Evolutionary conservation across 2,797 vertebrate genomes (phyloP).

Genomic region (Prionace glauca): DNA sequence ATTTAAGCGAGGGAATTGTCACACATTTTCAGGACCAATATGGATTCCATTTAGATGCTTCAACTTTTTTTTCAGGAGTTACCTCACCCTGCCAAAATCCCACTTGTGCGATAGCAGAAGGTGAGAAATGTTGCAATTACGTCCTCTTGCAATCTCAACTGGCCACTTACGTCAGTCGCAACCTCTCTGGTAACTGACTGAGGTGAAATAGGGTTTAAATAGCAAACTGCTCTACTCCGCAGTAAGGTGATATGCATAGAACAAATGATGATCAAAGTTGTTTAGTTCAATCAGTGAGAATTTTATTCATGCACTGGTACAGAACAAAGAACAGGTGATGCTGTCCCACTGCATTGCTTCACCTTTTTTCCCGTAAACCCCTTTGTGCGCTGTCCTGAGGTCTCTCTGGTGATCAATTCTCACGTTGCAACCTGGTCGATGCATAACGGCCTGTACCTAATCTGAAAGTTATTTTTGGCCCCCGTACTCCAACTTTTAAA

Average conservation of each 20-base stretch:
- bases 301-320: not conserved
- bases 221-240: not conserved
- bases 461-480: not conserved
- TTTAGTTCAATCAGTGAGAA: not conserved
- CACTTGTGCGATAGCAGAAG: not conserved
- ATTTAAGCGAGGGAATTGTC: not conserved
- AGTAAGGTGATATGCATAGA: not conserved
- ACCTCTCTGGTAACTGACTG: not conserved
- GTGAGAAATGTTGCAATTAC: not conserved
- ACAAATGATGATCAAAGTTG: not conserved
- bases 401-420: not conserved
- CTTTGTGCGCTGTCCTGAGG: not conserved
- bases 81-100: not conserved
- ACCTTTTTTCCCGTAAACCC: not conserved
- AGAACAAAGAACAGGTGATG: not conserved
- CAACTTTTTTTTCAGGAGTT: not conserved
- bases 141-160: not conserved
- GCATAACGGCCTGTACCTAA: too few species aligned
- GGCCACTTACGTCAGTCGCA: not conserved
- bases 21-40: not conserved
- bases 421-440: not conserved
- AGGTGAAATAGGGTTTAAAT: not conserved
- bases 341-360: not conserved
- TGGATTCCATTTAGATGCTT: not conserved
- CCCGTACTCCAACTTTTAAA: not conserved